Base-by-base conservation (phyloP, 1,140 invertebrate genomes). In the Lutraria rhynchaena region DNA sequence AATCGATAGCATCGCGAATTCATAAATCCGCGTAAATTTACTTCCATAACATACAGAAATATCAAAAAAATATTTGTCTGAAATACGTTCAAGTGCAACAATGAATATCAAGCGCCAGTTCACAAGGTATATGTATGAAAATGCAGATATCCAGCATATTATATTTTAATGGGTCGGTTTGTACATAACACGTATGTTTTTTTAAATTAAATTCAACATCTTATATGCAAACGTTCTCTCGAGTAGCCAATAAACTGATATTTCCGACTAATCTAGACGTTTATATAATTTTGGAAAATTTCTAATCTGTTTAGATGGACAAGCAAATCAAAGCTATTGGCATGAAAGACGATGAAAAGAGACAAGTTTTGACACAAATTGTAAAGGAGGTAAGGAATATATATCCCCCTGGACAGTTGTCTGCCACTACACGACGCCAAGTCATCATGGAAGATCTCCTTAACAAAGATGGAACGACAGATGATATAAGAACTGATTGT, bases 401-500 rank as follows among this genome's bases (percentile, higher is more conserved):
- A 19, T 80, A 69, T 57, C 63, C 76, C 0, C 29, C 29, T n/a
- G 41, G 31, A 22, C 11, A 44, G 17, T 22, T 49, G 3, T n/a
- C 35, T 22, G 35, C 22, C 9, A 37, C 51, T 1, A 44, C 33
- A 5, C 49, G 31, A 33, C 46, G 76, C 15, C 63, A 69, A 46
- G 58, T n/a, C 24, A 13, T 80, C 7, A 37, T 80, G 15, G 63
- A 80, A 37, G 76, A 70, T 44, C 46, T 80, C 27, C 65, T 80
- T 11, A 46, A 55, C 31, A 65, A 80, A 29, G 76, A 80, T 33
- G 76, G 76, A 1, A 29, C 76, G 3, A 69, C 76, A 24, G 76
- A 80, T 44, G 65, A 80, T 57, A 80, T 80, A 33, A 19, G 76
- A 69, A n/a, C 46, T 31, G 76, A 80, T 19, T 80, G 76, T 60